Conservation (phyloP, 2,888 invertebrate species). For the Himalopsyche tibetana region DNA sequence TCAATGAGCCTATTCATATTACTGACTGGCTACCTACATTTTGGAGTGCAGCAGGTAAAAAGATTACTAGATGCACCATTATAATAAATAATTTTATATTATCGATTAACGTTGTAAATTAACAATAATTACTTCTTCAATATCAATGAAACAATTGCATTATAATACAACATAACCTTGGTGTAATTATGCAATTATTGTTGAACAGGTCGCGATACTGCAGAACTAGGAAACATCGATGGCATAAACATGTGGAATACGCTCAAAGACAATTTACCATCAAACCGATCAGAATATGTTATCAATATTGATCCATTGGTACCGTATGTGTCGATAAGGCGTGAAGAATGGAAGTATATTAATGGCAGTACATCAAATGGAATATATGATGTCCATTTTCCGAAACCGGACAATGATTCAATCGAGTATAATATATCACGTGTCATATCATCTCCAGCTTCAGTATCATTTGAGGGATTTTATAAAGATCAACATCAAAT, state of each 20-base stretch:
- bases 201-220: slow-evolving; percentile 69
- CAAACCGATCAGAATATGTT: slow-evolving; percentile 81
- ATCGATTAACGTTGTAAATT: no score
- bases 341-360: slow-evolving; percentile 86
- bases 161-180: no score
- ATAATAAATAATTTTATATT: no score
- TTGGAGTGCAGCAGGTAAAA: slow-evolving; percentile 80
- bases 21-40: slow-evolving; percentile 94
- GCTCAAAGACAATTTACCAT: slow-evolving; percentile 77
- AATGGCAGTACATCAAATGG: slow-evolving; percentile 75
- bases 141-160: no score
- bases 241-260: slow-evolving; percentile 87
- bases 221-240: slow-evolving; percentile 75
- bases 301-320: slow-evolving; percentile 92
- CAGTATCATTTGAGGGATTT: neutral
- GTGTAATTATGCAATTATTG: neutral
- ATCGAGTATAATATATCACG: neutral
- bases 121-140: no score
- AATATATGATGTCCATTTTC: slow-evolving; percentile 6
- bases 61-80: no score
- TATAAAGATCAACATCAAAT: neutral
- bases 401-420: neutral
- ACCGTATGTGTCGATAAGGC: slow-evolving; percentile 82
- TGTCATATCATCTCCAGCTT: neutral
- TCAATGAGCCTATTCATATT: slow-evolving; percentile 86